Conservation (phyloP, 2,113 vertebrate species). For the Sphyrna mokarran region DNA sequence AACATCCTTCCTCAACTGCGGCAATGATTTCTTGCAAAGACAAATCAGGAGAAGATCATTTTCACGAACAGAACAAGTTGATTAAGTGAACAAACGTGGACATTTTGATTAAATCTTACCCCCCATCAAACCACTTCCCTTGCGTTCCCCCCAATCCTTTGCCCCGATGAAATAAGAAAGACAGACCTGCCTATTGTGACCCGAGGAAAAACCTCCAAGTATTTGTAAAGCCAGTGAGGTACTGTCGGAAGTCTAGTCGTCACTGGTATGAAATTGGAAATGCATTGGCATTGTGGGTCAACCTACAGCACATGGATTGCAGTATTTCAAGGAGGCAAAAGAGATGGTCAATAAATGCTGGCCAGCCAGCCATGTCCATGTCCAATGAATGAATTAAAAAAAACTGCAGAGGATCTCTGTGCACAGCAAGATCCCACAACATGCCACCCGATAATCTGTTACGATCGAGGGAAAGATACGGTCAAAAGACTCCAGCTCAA, state of each 20-base stretch:
- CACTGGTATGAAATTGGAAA: too few relatives aligned
- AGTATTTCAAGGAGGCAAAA: too few relatives aligned
- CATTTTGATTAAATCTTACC: not conserved
- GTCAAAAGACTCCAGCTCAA: not conserved
- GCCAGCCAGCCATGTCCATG: too few relatives aligned
- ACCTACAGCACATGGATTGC: too few relatives aligned
- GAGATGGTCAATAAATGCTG: too few relatives aligned
- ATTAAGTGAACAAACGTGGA: not conserved
- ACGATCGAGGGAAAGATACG: not conserved
- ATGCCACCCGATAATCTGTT: not conserved
- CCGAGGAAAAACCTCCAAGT: not conserved
- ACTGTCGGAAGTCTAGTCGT: not conserved
- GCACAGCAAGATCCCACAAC: not conserved
- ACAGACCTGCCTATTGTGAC: not conserved
- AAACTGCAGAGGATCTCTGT: not conserved
- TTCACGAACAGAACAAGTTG: not conserved
- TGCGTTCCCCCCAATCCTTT: not conserved
- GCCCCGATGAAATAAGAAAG: not conserved
- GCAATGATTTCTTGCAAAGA: conserved; percentile 53
- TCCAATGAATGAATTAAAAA: too few relatives aligned
- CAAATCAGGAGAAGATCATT: not conserved
- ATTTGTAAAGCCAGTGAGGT: not conserved
- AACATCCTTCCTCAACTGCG: conserved; percentile 48
- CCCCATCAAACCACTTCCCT: not conserved
- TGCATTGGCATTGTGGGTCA: too few relatives aligned